Conservation (phyloP, 2,797 vertebrate genomes). For the Poecilia velifera region DNA sequence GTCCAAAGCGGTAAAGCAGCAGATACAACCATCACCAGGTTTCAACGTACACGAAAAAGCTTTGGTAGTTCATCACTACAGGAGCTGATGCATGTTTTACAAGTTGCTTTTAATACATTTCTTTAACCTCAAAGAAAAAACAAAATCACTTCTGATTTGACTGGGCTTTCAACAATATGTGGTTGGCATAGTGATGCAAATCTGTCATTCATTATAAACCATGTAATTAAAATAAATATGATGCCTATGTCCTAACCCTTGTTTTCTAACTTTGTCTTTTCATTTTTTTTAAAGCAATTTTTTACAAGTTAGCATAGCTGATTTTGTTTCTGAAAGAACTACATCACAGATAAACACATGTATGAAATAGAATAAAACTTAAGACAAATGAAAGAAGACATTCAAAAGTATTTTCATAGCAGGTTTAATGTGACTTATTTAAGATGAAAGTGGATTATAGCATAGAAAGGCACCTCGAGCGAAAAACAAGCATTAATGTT, state of each 20-base stretch:
- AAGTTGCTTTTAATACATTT: background rate
- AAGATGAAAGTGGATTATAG: background rate
- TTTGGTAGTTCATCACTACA: too few relatives aligned
- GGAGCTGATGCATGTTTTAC: background rate
- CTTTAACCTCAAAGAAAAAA: background rate
- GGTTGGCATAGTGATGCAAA: background rate
- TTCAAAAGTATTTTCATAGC: background rate
- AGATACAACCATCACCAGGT: too few relatives aligned
- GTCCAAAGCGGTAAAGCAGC: too few relatives aligned
- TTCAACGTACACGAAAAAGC: too few relatives aligned
- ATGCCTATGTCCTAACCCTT: background rate
- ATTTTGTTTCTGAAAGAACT: background rate
- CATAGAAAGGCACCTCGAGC: background rate
- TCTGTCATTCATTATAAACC: background rate
- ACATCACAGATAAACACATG: background rate
- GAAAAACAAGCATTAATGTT: background rate
- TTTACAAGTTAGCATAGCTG: background rate
- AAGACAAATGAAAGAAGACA: background rate
- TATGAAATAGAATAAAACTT: background rate
- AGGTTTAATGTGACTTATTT: background rate
- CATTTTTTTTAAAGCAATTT: background rate
- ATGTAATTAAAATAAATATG: background rate
- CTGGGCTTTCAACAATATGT: background rate
- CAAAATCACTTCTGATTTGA: background rate
- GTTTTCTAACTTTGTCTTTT: background rate